Base-by-base conservation (phyloP, 2,797 vertebrate genomes). In the Coccyzus lansbergi region DNA sequence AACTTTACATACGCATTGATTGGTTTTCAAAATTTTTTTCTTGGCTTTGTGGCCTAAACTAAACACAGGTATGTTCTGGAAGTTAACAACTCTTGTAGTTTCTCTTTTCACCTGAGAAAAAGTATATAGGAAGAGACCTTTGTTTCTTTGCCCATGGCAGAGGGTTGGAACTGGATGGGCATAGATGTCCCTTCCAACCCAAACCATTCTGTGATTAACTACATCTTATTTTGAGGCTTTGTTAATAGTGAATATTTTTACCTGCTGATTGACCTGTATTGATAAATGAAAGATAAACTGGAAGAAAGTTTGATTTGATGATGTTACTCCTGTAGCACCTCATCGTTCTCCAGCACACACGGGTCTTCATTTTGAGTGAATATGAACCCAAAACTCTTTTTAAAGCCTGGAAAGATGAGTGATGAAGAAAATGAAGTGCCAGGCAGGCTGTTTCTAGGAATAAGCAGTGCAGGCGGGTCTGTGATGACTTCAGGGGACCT, bases 231-330 rank as follows among this genome's bases (percentile, higher is more conserved):
- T 63, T n/a, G 1, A 62, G 49, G 44, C 12, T 88, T 79, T 69
- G 67, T 16, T 72, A 20, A 9, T 10, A 63, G 33, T 34, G 31
- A 42, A 3, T 77, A 10, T 65, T 80, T 58, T 19, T n/a, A n/a
- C n/a, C n/a, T n/a, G n/a, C n/a, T n/a, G n/a, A n/a, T n/a, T n/a
- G 64, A 9, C 6, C 0, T 2, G 1, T 60, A 13, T 67, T 69
- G 74, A 63, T 55, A 69, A 28, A 24, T 52, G 36, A 20, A 70
- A 80, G 46, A 29, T 68, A 19, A 65, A 21, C 9, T 56, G 31
- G 53, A 51, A 33, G 55, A n/a, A 55, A 38, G 28, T 38, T 84
- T 70, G 48, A 2, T 6, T 36, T 74, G 49, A 3, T 63, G 38
- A 6, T 62, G 40, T 48, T 81, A 34, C 21, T 88, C 16, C 46